A percentile compares a stretch with the other conserved stretches of the same genome.
phyloP scores from a whole-genome alignment of 2,113 vertebrate species.

The Serinus canaria region DNA sequence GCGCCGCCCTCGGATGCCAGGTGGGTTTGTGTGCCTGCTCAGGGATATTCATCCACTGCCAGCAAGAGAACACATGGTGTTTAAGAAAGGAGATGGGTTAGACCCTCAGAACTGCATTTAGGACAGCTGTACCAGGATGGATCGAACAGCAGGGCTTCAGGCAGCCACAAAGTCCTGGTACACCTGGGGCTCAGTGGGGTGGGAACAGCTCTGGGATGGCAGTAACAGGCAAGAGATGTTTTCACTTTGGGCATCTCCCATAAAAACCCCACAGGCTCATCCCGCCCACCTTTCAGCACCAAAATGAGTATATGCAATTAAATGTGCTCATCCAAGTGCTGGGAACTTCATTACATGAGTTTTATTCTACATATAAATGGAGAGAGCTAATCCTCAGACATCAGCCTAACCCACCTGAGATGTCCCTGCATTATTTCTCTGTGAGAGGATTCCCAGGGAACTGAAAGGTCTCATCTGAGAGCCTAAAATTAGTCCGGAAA shows the following conservation, averaged over 20 bases:
- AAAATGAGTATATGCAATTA: neutral
- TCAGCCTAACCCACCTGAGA: neutral
- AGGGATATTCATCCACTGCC: accelerated
- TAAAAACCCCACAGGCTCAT: neutral
- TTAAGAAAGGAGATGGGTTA: too few relatives aligned
- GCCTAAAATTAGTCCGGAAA: neutral
- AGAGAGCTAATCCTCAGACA: neutral
- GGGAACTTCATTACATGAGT: accelerated
- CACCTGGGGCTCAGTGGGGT: neutral
- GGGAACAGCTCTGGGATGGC: neutral
- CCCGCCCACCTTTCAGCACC: neutral
- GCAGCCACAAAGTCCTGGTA: neutral
- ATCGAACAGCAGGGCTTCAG: neutral
- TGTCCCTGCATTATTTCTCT: neutral
- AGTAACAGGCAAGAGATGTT: neutral
- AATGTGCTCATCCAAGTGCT: neutral
- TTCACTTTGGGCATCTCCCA: neutral
- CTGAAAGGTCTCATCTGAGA: neutral
- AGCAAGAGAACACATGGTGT: accelerated
- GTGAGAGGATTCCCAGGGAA: neutral
- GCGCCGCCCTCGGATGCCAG: constrained; percentile 95
- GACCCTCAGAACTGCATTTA: neutral
- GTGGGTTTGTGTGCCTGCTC: constrained; percentile 38
- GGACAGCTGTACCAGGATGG: neutral
- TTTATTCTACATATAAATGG: neutral